Evolutionary conservation across 2,888 invertebrate genomes (phyloP), one percentile per base, ranked within the genome.

Genomic region (Melieria picta): DNA sequence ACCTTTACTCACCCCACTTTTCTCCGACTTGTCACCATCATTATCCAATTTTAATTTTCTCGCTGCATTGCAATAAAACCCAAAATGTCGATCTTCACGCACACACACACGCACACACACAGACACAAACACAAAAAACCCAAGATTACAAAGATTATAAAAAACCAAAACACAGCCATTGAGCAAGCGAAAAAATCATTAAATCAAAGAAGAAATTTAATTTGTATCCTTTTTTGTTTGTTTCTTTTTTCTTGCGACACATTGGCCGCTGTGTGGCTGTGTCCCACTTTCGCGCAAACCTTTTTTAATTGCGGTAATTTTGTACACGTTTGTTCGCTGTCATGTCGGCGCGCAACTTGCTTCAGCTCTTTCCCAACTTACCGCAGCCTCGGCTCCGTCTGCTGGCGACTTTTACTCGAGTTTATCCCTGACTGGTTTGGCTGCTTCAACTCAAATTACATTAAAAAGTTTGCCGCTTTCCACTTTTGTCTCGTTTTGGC

Each of bases 261-360:
- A 11, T 13, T 3, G 11, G 48, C 16, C n/a, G 7, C 16, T 57
- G 65, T 55, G 16, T 62, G 10, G 50, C 55, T 11, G 64, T 52
- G 63, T 46, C 55, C 62, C 45, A 30, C 13, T 57, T 63, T 43
- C 30, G 30, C 30, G 55, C 50, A 79, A 80, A 79, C 80, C 79
- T 76, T 77, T 80, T 82, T 80, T 83, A 83, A 83, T 81, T 82
- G 80, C 80, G 78, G 73, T 76, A 75, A 75, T 75, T 69, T 74
- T 72, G 74, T 65, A 74, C 72, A 75, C 61, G 46, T 71, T 71
- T 56, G 47, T 56, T 42, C 64, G 57, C 67, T 65, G 73, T 71
- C 69, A 73, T 73, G 75, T 77, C 77, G 30, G 30, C 30, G 2
- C 30, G 30, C 30, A 30, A 50, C 50, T 50, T 50, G 9, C 50